Evolutionary conservation across 1,140 invertebrate species (phyloP).

Genomic region (Drosophila pseudoobscura): DNA sequence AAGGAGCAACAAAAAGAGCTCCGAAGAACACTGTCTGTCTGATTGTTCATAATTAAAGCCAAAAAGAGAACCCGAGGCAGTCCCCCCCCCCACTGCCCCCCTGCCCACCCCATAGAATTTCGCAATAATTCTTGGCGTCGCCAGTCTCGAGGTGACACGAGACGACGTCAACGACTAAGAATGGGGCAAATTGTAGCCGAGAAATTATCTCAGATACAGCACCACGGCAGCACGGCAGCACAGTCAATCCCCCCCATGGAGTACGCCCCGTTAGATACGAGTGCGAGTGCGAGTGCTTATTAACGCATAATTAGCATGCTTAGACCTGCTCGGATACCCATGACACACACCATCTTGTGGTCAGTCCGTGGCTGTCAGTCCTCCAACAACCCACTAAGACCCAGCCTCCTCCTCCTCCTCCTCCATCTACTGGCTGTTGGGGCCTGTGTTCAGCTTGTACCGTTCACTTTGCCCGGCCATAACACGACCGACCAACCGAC

Average conservation of each 20-base stretch:
- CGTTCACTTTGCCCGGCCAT: slow-evolving; percentile 66
- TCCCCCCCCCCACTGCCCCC: too few relatives aligned
- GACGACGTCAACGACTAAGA: slow-evolving; percentile 5
- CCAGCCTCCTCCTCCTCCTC: slow-evolving; percentile 19
- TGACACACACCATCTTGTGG: slow-evolving; percentile 24
- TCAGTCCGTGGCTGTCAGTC: slow-evolving; percentile 59
- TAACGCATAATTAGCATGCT: slow-evolving; percentile 82
- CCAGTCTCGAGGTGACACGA: slow-evolving; percentile 46
- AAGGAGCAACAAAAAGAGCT: slow-evolving; percentile 34
- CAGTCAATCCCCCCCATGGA: slow-evolving; percentile 7
- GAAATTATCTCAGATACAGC: slow-evolving; percentile 57
- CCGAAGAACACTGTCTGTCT: slow-evolving; percentile 38
- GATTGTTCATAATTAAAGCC: slow-evolving; percentile 80
- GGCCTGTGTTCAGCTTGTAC: slow-evolving; percentile 39
- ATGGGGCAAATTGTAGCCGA: slow-evolving; percentile 48
- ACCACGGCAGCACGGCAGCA: slow-evolving; percentile 3
- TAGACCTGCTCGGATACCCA: slow-evolving; percentile 46
- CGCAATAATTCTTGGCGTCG: slow-evolving; percentile 69
- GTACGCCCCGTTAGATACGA: slow-evolving; percentile 37
- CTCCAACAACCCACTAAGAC: slow-evolving; percentile 43
- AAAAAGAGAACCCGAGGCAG: slow-evolving; percentile 37
- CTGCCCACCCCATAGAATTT: slow-evolving; percentile 32
- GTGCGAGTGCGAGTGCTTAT: slow-evolving; percentile 52
- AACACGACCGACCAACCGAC: slow-evolving; percentile 24
- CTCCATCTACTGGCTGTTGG: slow-evolving; percentile 28